Evolutionary conservation across 2,888 invertebrate species (phyloP).

Genomic region (Leptarthrus brevirostris): DNA sequence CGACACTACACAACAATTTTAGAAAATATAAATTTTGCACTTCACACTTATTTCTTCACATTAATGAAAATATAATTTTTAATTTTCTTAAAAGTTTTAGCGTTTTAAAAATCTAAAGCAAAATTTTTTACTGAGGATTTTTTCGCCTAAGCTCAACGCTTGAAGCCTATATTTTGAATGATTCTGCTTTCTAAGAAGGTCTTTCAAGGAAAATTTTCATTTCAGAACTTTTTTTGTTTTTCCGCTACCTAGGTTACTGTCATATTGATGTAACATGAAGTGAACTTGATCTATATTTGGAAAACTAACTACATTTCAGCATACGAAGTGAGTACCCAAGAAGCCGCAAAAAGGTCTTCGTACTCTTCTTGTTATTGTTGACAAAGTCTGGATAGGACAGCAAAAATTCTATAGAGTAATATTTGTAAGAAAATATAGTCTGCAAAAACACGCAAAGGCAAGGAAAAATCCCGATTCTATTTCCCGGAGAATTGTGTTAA

Average conservation of each 20-base stretch:
- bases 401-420: not conserved
- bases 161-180: constrained; percentile 30
- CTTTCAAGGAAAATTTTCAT: constrained; percentile 25
- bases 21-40: not conserved
- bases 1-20: not conserved
- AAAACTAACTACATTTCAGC: not conserved
- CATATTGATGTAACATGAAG: constrained; percentile 26
- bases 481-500: constrained; percentile 4
- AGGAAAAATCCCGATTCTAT: not conserved
- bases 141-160: constrained; percentile 18
- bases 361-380: constrained; percentile 21
- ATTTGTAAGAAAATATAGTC: not conserved
- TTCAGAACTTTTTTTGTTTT: constrained; percentile 15
- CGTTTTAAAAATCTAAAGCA: not conserved
- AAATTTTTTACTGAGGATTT: not conserved
- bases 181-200: constrained; percentile 8
- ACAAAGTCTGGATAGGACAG: constrained; percentile 30
- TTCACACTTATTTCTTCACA: too few species aligned
- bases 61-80: not conserved
- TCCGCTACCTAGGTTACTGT: constrained; percentile 3
- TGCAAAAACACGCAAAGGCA: too few species aligned
- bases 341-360: constrained; percentile 15
- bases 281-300: constrained; percentile 48
- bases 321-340: not conserved
- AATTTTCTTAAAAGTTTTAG: not conserved